Evolutionary conservation across 2,888 invertebrate species (phyloP), one percentile per base, ranked within the genome.

Genomic region (Ophioninae sp.): DNA sequence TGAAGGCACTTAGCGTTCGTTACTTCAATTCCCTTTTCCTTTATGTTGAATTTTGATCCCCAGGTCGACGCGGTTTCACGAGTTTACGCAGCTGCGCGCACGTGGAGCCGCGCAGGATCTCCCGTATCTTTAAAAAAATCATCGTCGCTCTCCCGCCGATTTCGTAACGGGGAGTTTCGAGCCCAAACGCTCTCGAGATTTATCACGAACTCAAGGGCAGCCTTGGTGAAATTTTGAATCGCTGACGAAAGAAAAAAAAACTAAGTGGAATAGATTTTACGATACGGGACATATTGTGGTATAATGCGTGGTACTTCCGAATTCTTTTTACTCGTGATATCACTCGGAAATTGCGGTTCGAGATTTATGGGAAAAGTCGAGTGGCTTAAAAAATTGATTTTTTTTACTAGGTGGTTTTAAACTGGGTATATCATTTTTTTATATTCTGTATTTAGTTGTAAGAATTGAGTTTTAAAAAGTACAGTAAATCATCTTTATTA

Each of bases 1-100:
- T 81, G 72, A 81, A 77, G 74, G 41, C 85, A 63, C 73, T 73
- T 44, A 22, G 51, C 23, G 39, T 71, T 3, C 79, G 64, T 74
- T 72, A 56, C 39, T 72, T 68, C 61, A 82, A 77, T 87, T 86
- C 72, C 20, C 64, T 13, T 64, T 13, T 65, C 56, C 58, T 61
- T 20, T 37, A 39, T 22, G 56, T 67, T 59, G n/a, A 61, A 22
- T 44, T 72, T 44, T 61, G 22, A 51, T 5, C 39, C 20, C 2
- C 17, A 37, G 30, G 13, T 22, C 51, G 9, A 2, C 61, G 1
- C 63, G 74, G 37, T 61, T n/a, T 22, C 30, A 41, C 41, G 37
- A 58, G 64, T 69, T 71, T 67, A 37, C 44, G 59, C 22, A 30
- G 13, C 20, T 51, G 51, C 17, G 30, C 8, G 30, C 22, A 6